Percentiles rank a stretch among this genome's conserved stretches.
phyloP scores from a whole-genome alignment of 1,140 invertebrate species.

The Dinothrombium tinctorium region DNA sequence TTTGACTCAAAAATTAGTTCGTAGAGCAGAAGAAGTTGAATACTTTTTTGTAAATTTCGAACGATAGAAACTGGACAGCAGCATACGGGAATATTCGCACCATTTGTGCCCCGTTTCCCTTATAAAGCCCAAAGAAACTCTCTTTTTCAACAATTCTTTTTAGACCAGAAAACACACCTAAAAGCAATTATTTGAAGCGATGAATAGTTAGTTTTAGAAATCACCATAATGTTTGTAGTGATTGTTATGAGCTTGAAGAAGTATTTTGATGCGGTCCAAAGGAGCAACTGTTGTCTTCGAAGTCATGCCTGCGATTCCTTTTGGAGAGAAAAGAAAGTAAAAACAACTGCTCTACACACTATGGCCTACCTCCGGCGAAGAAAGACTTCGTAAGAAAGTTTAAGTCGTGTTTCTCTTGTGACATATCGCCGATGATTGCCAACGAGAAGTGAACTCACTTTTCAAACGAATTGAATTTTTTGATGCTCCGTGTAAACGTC shows the following conservation, averaged over 20 bases:
- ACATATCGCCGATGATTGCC: no score
- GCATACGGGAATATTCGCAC: conserved; percentile 84
- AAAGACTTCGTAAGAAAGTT: no score
- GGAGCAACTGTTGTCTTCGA: conserved; percentile 85
- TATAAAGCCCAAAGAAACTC: conserved; percentile 55
- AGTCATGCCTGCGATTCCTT: conserved; percentile 69
- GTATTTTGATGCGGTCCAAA: conserved; percentile 78
- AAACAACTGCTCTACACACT: no score
- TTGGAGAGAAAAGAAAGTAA: not conserved
- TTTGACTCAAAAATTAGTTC: not conserved
- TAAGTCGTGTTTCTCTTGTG: no score
- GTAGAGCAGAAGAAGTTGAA: not conserved
- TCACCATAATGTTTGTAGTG: conserved; percentile 54
- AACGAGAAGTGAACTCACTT: no score
- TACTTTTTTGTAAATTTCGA: conserved; percentile 62
- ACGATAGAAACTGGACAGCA: conserved; percentile 80
- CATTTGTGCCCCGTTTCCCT: conserved; percentile 90
- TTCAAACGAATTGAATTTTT: no score
- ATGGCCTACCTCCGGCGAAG: no score
- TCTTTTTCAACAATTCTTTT: conserved; percentile 47
- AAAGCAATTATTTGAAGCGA: conserved; percentile 7
- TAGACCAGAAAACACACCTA: conserved; percentile 51
- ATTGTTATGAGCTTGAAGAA: conserved; percentile 60
- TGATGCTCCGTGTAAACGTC: no score
- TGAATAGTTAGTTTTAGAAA: conserved; percentile 2